Evolutionary conservation across 1,140 invertebrate genomes (phyloP).

Genomic region (Vanessa tameamea): DNA sequence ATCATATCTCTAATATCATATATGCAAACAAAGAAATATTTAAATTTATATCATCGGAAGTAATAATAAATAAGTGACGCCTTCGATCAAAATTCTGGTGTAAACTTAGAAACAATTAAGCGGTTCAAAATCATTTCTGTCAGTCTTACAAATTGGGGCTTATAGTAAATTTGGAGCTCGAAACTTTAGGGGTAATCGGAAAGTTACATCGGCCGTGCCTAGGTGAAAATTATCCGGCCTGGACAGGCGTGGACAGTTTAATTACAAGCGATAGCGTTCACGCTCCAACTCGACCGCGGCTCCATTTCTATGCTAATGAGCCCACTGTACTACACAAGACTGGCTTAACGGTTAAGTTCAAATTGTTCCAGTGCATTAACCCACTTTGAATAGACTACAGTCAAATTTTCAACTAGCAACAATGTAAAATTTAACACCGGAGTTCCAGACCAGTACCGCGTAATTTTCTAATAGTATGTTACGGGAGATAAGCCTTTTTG

Average conservation of each 20-base stretch:
- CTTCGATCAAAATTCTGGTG: too few species aligned
- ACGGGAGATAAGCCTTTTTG: neutral
- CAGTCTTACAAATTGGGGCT: neutral
- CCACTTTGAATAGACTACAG: constrained; percentile 21
- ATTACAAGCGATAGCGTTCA: constrained; percentile 43
- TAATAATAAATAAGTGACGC: too few species aligned
- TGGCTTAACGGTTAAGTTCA: constrained; percentile 36
- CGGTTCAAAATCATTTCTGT: neutral
- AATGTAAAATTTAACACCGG: constrained; percentile 5
- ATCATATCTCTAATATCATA: too few species aligned
- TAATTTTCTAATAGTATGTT: neutral
- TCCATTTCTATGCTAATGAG: constrained; percentile 46
- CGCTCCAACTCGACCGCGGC: constrained; percentile 31
- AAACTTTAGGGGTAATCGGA: constrained; percentile 25
- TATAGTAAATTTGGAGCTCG: neutral
- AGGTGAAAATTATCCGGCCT: constrained; percentile 30
- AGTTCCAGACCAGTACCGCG: neutral
- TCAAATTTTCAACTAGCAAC: constrained; percentile 17
- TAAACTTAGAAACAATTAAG: neutral
- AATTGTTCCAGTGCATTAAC: constrained; percentile 31
- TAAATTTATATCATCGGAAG: too few species aligned
- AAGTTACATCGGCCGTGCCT: constrained; percentile 25
- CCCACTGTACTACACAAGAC: constrained; percentile 32
- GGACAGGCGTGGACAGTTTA: constrained; percentile 46
- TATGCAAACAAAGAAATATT: too few species aligned